phyloP scores from a whole-genome alignment of 2,888 invertebrate genomes.

The Seira musarum region DNA sequence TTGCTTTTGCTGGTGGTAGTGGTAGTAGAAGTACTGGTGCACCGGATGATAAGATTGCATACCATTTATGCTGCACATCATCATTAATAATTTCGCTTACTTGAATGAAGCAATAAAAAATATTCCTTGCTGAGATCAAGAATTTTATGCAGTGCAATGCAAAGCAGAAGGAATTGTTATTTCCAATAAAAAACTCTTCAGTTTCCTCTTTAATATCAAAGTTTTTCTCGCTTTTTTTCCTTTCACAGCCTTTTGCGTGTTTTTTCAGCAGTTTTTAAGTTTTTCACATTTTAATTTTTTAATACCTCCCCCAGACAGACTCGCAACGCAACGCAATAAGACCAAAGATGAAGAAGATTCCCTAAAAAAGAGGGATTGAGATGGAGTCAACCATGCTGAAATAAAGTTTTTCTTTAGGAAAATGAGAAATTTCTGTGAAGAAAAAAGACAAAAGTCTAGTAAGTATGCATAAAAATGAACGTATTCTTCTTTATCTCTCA shows the following conservation, averaged over 20 bases:
- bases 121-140: too few species aligned
- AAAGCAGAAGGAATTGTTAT: background rate
- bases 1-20: background rate
- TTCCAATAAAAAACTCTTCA: slow-evolving; percentile 9
- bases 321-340: background rate
- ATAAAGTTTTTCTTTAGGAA: background rate
- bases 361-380: background rate
- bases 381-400: background rate
- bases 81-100: slow-evolving; percentile 41
- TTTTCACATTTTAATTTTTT: background rate
- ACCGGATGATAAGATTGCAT: slow-evolving; percentile 20
- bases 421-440: background rate
- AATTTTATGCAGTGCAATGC: too few species aligned
- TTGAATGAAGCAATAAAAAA: too few species aligned
- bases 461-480: background rate
- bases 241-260: slow-evolving; percentile 7
- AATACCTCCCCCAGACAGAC: background rate
- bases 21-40: background rate
- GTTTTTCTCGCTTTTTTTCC: slow-evolving; percentile 11
- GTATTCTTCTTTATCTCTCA: background rate
- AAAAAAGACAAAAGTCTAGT: background rate
- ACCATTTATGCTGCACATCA: slow-evolving; percentile 8
- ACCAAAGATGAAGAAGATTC: background rate
- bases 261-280: too few species aligned
- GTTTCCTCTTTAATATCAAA: background rate